Evolutionary conservation across 2,888 invertebrate species (phyloP), one percentile per base, ranked within the genome.

Genomic region (Megaustenia siamemsis): DNA sequence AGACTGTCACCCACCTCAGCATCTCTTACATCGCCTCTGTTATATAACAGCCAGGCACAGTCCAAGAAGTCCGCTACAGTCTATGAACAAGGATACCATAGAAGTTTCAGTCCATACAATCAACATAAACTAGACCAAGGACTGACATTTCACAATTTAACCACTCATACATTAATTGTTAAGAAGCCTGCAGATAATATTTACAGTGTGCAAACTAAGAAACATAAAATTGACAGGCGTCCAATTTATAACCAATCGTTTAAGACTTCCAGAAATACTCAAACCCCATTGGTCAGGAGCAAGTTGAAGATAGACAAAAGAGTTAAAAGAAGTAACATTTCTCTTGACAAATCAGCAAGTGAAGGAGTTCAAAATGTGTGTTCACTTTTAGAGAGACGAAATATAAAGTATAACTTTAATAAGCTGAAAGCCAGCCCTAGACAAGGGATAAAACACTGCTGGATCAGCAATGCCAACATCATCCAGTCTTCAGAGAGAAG

Each of bases 1-100:
- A 85, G 79, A 69, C 68, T 86, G 6, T 82, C 85, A n/a, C 85
- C 84, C 32, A 84, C 80, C 0, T 75, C 81, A 28, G 24, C 45
- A 35, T 43, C 69, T n/a, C 80, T 75, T n/a, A 38, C 49, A 15
- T 40, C 71, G 18, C 84, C 80, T 35, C 18, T 0, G 40, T 69
- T 69, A 2, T 69, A 49, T 63, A 24, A 43, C 24, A 28, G 18
- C 75, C 53, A 56, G 18, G 8, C 32, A 32, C n/a, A 69, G 40
- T 49, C 2, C 2, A 24, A 6, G 49, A 49, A 80, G 35, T 66
- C 56, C 21, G 21, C 75, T n/a, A 60, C 12, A 12, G 15, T 28
- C 3, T 32, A 32, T 73, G 24, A 73, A 21, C 45, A 73, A 21
- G 38, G 35, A 35, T 6, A 38, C 18, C 15, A n/a, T 40, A 78